Base-by-base conservation (phyloP, 2,797 vertebrate species). In the Lepus oiostolus region DNA sequence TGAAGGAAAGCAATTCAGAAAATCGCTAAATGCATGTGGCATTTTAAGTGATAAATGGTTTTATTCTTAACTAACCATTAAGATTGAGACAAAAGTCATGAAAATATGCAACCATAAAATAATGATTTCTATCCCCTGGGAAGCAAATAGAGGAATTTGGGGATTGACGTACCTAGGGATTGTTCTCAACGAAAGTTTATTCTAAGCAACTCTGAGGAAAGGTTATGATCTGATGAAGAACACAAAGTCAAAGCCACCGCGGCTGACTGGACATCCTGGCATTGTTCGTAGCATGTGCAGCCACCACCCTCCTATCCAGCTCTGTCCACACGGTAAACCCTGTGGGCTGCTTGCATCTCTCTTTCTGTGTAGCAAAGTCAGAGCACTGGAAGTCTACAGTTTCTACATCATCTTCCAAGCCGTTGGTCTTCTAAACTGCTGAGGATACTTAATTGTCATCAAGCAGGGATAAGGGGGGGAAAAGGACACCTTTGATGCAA, bases 1-100 rank as follows among this genome's bases (percentile, higher is more conserved):
- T 67, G 38, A 94, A 90, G 80, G 70, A 88, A 95, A 97, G 92
- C 87, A 91, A 65, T 82, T 54, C 89, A 60, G 68, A 96, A 96
- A 95, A 92, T 42, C 90, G 89, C 63, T 83, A 72, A 88, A 72
- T 63, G 30, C 26, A 26, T 42, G 91, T 28, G 42, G 38, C 38
- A 30, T 89, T 93, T 74, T 95, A 85, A 88, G 67, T 88, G 90
- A 4, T 0, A 58, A 91, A 87, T 9, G 2, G 72, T 75, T 70
- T 97, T 90, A 72, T 80, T 32, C 70, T 68, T 85, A 85, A 85
- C 65, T 38, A 54, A 30, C 76, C 62, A 67, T 52, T 32, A 88
- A 93, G 68, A 68, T 1, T 2, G 47, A 75, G 47, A 67, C 52
- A 62, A 80, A 94, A 90, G 52, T 68, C 88, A 58, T 38, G 22